Evolutionary conservation across 2,113 vertebrate species (phyloP).

Genomic region (Gulo gulo): DNA sequence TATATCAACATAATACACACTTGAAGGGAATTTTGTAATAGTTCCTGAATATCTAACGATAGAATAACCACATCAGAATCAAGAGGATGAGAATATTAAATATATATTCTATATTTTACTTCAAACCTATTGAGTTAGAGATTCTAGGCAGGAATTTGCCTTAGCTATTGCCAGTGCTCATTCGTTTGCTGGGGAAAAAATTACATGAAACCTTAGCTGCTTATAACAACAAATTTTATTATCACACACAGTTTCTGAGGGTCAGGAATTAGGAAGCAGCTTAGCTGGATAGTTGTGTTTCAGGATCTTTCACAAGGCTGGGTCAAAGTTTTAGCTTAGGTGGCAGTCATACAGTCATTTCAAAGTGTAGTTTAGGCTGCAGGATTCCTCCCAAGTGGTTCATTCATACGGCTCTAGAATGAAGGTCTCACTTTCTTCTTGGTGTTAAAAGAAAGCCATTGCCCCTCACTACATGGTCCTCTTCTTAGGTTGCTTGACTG

Average conservation of each 20-base stretch:
- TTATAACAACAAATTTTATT: neutral
- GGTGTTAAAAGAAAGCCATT: neutral
- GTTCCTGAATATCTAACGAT: neutral
- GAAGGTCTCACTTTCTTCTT: neutral
- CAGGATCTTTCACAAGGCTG: neutral
- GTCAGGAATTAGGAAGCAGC: neutral
- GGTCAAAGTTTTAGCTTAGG: neutral
- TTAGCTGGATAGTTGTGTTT: neutral
- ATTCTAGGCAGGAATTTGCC: neutral
- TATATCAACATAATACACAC: neutral
- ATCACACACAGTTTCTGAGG: neutral
- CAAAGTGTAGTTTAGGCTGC: neutral
- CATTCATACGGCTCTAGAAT: neutral
- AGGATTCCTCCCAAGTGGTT: neutral
- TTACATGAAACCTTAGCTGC: neutral
- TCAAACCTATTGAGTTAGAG: neutral
- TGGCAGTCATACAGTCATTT: accelerated
- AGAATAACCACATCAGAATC: neutral
- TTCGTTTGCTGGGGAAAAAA: neutral
- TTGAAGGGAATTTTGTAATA: neutral
- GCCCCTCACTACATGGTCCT: neutral
- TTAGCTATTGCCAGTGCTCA: neutral
- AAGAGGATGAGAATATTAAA: neutral
- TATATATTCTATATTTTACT: neutral
- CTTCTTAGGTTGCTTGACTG: neutral